Evolutionary conservation across 2,888 invertebrate species (phyloP).

Genomic region (Dasysyrphus tricinctus): DNA sequence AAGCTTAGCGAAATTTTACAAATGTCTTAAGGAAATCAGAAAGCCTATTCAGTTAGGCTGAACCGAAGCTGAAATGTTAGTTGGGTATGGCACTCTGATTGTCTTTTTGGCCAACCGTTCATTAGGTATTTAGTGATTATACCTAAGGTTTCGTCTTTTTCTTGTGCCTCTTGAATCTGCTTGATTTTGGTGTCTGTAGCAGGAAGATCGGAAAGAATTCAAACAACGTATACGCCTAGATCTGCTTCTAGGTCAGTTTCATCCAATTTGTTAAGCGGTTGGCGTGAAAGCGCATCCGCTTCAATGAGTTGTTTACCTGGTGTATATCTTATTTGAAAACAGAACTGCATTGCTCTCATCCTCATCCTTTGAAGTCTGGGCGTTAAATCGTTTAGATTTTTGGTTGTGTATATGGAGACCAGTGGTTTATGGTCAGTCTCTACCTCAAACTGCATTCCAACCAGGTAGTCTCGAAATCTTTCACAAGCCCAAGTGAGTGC

Average conservation of each 20-base stretch:
- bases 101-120: conserved; percentile 31
- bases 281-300: conserved; percentile 33
- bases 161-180: conserved; percentile 21
- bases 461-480: conserved; percentile 80
- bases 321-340: conserved; percentile 32
- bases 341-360: conserved; percentile 38
- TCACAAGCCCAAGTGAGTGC: conserved; percentile 40
- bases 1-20: too few relatives aligned
- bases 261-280: conserved; percentile 30
- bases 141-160: conserved; percentile 24
- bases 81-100: conserved; percentile 30
- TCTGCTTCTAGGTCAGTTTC: conserved; percentile 39
- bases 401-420: conserved; percentile 23
- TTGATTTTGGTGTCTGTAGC: conserved; percentile 21
- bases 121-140: conserved; percentile 30
- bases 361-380: conserved; percentile 12
- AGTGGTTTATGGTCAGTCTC: conserved; percentile 51
- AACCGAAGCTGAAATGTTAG: too few relatives aligned
- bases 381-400: conserved; percentile 28
- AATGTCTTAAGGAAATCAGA: too few relatives aligned
- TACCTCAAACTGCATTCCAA: conserved; percentile 80
- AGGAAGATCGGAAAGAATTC: conserved; percentile 34
- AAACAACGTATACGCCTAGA: conserved; percentile 29
- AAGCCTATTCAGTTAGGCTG: too few relatives aligned
- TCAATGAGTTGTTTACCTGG: conserved; percentile 37